Evolutionary conservation across 64 coral and sea anemone species (phyloP).

Genomic region (Pachyseris speciosa): DNA sequence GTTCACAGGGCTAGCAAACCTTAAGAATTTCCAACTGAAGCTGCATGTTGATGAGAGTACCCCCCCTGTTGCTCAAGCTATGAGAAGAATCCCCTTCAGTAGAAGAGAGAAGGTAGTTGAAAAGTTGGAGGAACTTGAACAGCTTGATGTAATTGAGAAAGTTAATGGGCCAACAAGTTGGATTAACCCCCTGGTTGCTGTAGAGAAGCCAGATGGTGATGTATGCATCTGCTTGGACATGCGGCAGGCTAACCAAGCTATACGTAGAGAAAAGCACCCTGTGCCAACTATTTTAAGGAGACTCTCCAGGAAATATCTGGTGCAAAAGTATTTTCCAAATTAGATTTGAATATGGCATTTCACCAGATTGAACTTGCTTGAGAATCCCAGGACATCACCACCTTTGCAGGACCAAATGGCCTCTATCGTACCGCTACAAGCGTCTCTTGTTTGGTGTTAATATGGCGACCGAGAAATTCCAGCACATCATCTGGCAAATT

Average conservation of each 20-base stretch:
- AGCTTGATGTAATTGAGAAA: slow-evolving; percentile 1
- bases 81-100: not conserved
- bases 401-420: slow-evolving; percentile 33
- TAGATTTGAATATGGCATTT: not conserved
- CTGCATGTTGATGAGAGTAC: not conserved
- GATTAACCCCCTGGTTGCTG: not conserved
- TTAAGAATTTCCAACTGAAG: not conserved
- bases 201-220: slow-evolving; percentile 3
- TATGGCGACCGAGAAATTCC: slow-evolving; percentile 29
- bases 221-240: not conserved
- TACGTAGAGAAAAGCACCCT: slow-evolving; percentile 25
- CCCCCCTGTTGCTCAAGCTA: not conserved
- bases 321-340: slow-evolving; percentile 6
- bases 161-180: not conserved
- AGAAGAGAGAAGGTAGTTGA: not conserved
- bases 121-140: not conserved
- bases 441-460: slow-evolving; percentile 34
- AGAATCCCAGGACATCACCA: slow-evolving; percentile 49
- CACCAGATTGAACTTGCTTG: not conserved
- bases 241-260: not conserved
- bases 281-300: not conserved
- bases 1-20: not conserved
- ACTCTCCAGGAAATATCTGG: not conserved
- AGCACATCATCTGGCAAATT: slow-evolving; percentile 46
- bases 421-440: slow-evolving; percentile 21